These are phyloP conservation scores for Euplagia quadripunctaria DNA, from an alignment of 2,888 invertebrate species.

Conservation along the genomic window DNA sequence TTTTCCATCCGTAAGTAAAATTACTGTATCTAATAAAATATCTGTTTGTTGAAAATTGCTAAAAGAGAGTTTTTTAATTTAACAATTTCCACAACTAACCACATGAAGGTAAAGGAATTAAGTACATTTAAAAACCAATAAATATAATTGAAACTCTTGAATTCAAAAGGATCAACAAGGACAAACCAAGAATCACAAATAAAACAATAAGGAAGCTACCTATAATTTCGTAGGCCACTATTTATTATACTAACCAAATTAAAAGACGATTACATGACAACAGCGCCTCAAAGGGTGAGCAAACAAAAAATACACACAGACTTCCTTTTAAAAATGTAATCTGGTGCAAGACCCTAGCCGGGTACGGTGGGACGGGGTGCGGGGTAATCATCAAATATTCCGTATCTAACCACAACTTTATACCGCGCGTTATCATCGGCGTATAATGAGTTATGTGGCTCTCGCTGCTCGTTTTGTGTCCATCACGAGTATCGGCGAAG, in stretches of 20 bases:
- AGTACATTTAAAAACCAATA: background rate
- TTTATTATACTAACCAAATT: conserved; percentile 62
- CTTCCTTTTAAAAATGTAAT: conserved; percentile 72
- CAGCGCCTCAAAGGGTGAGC: conserved; percentile 54
- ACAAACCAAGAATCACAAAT: background rate
- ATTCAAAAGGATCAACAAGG: background rate
- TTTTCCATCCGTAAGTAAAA: too few species aligned
- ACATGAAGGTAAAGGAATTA: too few species aligned
- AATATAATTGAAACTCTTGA: background rate
- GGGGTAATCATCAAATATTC: conserved; percentile 75
- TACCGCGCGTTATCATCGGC: conserved; percentile 81
- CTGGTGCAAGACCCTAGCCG: conserved; percentile 57
- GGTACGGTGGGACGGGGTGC: conserved; percentile 57
- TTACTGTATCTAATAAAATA: too few species aligned
- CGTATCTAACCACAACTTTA: conserved; percentile 83
- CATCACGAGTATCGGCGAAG: conserved; percentile 74
- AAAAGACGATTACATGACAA: conserved; percentile 61
- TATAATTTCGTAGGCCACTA: background rate
- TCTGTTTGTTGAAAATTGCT: too few species aligned
- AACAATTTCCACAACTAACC: too few species aligned
- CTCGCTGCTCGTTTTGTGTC: conserved; percentile 80
- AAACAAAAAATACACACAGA: conserved; percentile 57
- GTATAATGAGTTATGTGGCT: conserved; percentile 83
- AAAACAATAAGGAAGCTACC: background rate
- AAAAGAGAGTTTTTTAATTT: too few species aligned